phyloP scores from a whole-genome alignment of 2,113 vertebrate species.

The Onychostoma macrolepis region DNA sequence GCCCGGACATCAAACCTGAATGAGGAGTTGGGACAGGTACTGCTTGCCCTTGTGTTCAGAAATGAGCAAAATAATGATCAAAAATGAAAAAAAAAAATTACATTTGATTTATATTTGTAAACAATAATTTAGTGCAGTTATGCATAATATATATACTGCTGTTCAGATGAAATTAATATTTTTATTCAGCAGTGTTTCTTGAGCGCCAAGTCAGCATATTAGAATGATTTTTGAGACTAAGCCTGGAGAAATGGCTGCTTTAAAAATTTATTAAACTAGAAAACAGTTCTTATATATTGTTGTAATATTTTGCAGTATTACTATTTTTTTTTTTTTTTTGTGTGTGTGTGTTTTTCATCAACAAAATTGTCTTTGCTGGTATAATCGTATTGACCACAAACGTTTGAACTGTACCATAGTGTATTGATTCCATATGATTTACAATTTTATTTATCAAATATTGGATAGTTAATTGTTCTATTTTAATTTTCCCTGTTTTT shows the following conservation, averaged over 20 bases:
- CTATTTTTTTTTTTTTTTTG: too few species aligned
- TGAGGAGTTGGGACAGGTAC: conserved; percentile 96
- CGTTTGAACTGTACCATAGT: too few species aligned
- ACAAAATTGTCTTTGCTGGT: too few species aligned
- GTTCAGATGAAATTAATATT: neutral
- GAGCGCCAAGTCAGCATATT: neutral
- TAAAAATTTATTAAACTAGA: neutral
- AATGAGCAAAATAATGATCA: neutral
- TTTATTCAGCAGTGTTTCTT: neutral
- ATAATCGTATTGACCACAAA: too few species aligned
- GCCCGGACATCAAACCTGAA: conserved; percentile 98
- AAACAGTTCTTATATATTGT: too few species aligned
- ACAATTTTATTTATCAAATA: too few species aligned
- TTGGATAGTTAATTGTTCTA: too few species aligned
- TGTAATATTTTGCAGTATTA: too few species aligned
- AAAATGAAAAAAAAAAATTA: neutral
- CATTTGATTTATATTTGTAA: neutral
- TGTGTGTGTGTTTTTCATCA: too few species aligned
- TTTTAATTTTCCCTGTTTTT: neutral
- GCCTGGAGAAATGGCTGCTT: neutral
- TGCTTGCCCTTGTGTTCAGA: too few species aligned
- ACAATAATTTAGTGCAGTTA: neutral
- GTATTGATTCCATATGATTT: too few species aligned
- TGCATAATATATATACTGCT: neutral
- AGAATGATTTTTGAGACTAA: neutral